Evolutionary conservation across 2,113 vertebrate genomes (phyloP), one percentile per base, ranked within the genome.

Genomic region (Tyto alba): DNA sequence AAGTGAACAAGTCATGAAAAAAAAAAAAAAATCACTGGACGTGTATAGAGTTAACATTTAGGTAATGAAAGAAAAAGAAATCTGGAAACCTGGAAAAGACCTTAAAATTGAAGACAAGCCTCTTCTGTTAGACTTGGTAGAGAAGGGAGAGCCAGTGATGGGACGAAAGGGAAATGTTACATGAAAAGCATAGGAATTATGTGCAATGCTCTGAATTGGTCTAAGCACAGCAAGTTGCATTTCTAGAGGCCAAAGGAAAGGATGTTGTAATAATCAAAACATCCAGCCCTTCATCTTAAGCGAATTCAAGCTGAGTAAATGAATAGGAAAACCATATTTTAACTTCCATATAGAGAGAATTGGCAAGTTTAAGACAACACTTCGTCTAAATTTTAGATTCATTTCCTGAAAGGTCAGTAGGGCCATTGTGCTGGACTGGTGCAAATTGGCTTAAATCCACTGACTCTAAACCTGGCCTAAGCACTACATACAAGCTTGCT

Each of bases 231-330:
- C 38, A 83, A 76, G 72, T 50, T 89, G 32, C 41, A 18, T 79
- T 32, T 82, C 40, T 89, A 53, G 26, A 76, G 22, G 76, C 80
- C 55, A 88, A 79, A 79, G 62, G 63, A 79, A 91, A 92, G 53
- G 67, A 73, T 91, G 57, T n/a, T 76, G 84, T 79, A 94, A 93
- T 89, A 80, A 68, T 80, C 26, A 55, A 91, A 91, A 93, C 63
- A 91, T 72, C 13, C 52, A 94, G 10, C 18, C 41, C 53, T 68
- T 81, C n/a, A 11, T 50, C 85, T 92, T 71, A 30, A 41, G 57
- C 53, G 72, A 96, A 93, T 86, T 94, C 26, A 91, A 80, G 20
- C 43, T 83, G 22, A 52, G 26, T 60, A 89, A 80, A 79, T 55
- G 21, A 89, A 43, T 79, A 93, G 11, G 10, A 88, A 94, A 93